Conservation (phyloP, 2,797 vertebrate genomes). For the Xenentodon cancila region DNA sequence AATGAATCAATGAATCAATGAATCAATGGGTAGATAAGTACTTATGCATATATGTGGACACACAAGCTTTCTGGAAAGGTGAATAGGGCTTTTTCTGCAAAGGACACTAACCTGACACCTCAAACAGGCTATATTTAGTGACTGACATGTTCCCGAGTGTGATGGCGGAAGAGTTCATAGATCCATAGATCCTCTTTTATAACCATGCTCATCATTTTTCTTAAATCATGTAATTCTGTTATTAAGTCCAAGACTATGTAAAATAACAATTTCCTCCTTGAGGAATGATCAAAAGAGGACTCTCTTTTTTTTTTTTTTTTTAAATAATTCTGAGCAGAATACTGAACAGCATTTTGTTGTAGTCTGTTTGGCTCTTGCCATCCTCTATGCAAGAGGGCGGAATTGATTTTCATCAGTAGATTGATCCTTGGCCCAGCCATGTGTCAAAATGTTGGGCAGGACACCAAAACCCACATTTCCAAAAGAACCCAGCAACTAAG, state of each 20-base stretch:
- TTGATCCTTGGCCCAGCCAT: no score
- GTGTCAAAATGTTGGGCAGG: no score
- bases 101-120: constrained; percentile 70
- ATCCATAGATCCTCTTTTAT: constrained; percentile 30
- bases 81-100: constrained; percentile 7
- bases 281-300: not conserved
- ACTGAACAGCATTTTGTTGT: no score
- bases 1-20: no score
- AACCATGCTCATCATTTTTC: constrained; percentile 24
- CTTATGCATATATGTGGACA: not conserved
- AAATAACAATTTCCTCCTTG: not conserved
- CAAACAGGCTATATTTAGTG: constrained; percentile 30
- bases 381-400: not conserved
- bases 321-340: not conserved
- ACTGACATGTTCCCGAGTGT: constrained; percentile 73
- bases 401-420: no score
- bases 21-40: constrained; percentile 12
- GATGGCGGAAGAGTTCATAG: constrained; percentile 57
- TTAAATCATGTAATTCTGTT: constrained; percentile 13
- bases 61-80: not conserved
- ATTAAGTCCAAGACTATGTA: constrained; percentile 16
- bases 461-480: no score
- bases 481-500: no score
- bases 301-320: not conserved
- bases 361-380: no score